phyloP scores from a whole-genome alignment of 2,113 vertebrate genomes.

The Phyllostomus discolor region DNA sequence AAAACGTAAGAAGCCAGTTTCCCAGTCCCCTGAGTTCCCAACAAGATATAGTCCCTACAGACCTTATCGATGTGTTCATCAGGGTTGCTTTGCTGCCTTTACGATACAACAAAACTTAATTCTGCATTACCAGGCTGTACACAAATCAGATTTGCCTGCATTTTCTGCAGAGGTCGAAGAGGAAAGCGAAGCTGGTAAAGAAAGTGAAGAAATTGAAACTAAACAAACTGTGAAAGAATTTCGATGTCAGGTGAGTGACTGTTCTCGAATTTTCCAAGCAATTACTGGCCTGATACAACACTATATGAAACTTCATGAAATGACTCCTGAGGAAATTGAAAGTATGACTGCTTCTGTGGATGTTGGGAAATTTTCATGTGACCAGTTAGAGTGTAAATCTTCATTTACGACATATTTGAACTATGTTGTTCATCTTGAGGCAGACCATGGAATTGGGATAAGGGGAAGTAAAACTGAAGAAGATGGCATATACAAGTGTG shows the following conservation, averaged over 20 bases:
- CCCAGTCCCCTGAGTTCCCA: conserved; percentile 79
- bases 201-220: conserved; percentile 75
- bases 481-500: conserved; percentile 89
- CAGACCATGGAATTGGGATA: conserved; percentile 86
- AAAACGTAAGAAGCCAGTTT: conserved; percentile 78
- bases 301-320: conserved; percentile 93
- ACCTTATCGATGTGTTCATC: conserved; percentile 94
- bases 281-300: conserved; percentile 92
- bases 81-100: conserved; percentile 94
- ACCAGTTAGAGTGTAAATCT: conserved; percentile 88
- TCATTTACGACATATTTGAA: conserved; percentile 88
- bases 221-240: conserved; percentile 85
- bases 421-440: conserved; percentile 90
- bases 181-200: conserved; percentile 78
- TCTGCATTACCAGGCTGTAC: conserved; percentile 95
- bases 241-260: conserved; percentile 93
- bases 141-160: conserved; percentile 90
- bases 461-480: conserved; percentile 81
- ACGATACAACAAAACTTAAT: conserved; percentile 97
- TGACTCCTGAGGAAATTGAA: conserved; percentile 88
- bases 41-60: conserved; percentile 86
- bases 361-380: conserved; percentile 89
- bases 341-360: conserved; percentile 82
- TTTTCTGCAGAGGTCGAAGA: conserved; percentile 88
- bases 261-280: conserved; percentile 93